Evolutionary conservation across 2,888 invertebrate genomes (phyloP), one percentile per base, ranked within the genome.

Genomic region (Eristalis pertinax): DNA sequence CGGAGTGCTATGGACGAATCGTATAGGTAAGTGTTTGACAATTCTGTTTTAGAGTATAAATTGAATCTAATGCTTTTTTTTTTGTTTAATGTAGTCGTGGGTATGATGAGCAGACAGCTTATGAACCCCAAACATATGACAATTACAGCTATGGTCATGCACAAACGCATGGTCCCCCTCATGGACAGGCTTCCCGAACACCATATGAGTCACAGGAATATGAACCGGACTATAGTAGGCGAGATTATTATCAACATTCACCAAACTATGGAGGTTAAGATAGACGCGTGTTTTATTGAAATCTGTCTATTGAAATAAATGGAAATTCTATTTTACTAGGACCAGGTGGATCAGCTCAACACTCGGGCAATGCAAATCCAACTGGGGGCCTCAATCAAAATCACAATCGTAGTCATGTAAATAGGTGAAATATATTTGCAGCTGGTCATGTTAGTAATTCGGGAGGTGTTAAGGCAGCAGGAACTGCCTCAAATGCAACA

Each of bases 1-100:
- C 94, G 97, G 75, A 95, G 95, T 29, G 97, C 97, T 38, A 97
- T 97, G 96, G 97, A 97, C 91, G 95, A 96, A 89, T 96, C 95
- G 74, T 96, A 96, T 84, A 94, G 95, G 90, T 96, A 94, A 90
- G 95, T 89, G 38, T 2, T 35, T 56, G 2, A 5, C 19, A 7
- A 19, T 19, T 32, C 1, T 0, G 10, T 60, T 32, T 32, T 63
- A 3, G 11, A n/a, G 56, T 19, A 8, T 32, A 13, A 29, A n/a
- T 50, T 38, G 26, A 1, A 13, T 5, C 8, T 32, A 35, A 13
- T 38, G 4, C 26, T 67, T n/a, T 13, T 70, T 13, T 10, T n/a
- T n/a, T n/a, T 50, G 24, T 19, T 1, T 13, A 10, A 4, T 26
- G 1, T 50, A 92, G 93, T 10, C 92, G 92, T 15, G 91, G 91